Evolutionary conservation across 2,888 invertebrate species (phyloP).

Genomic region (Tenthredo scrophulariae): DNA sequence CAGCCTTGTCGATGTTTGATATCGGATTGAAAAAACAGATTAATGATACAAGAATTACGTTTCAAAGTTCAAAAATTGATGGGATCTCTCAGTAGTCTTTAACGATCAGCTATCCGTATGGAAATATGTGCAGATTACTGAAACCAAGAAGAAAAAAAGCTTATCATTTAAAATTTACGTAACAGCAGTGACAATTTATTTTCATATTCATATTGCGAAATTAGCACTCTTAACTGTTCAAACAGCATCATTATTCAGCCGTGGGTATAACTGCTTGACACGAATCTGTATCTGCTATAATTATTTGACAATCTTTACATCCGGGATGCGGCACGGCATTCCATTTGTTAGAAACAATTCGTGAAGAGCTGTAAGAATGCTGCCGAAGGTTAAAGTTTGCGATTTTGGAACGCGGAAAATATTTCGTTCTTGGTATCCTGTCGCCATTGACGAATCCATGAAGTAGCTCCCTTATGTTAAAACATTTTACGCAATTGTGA

Average conservation of each 20-base stretch:
- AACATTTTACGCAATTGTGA: not conserved
- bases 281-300: not conserved
- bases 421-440: not conserved
- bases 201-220: constrained; percentile 7
- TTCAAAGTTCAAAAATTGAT: not conserved
- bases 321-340: not conserved
- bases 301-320: not conserved
- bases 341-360: not conserved
- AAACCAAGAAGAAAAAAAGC: not conserved
- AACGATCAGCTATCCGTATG: not conserved
- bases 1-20: not conserved
- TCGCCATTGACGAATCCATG: not conserved
- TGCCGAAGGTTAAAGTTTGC: not conserved
- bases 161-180: constrained; percentile 3
- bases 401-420: not conserved
- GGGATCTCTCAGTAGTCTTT: not conserved
- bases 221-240: not conserved
- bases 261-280: not conserved
- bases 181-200: not conserved
- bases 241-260: constrained; percentile 1
- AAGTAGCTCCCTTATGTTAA: not conserved
- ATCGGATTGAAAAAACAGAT: not conserved
- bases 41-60: not conserved
- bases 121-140: constrained; percentile 9
- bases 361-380: not conserved